phyloP scores from a whole-genome alignment of 2,888 invertebrate genomes.

The Sarcophaga subvicina region DNA sequence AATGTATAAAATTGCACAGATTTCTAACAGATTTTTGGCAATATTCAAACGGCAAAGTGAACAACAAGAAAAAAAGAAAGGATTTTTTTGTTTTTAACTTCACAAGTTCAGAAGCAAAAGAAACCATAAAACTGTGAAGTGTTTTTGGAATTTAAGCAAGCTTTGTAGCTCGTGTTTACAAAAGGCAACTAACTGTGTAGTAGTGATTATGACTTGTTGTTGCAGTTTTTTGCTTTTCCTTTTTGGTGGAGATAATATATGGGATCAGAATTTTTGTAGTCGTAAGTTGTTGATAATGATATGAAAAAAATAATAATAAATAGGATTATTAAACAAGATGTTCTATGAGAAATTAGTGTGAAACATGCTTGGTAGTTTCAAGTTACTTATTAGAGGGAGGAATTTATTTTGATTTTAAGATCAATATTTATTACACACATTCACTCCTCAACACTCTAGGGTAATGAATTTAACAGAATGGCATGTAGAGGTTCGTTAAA shows the following conservation, averaged over 20 bases:
- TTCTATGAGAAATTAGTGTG: too few species aligned
- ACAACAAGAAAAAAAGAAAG: not conserved
- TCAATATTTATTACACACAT: too few species aligned
- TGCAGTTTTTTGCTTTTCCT: not conserved
- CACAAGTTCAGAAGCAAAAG: not conserved
- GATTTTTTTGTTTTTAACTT: not conserved
- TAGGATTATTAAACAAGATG: too few species aligned
- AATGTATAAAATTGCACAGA: not conserved
- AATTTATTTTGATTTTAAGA: too few species aligned
- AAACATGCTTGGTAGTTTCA: too few species aligned
- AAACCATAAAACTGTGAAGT: not conserved
- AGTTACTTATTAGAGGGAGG: too few species aligned
- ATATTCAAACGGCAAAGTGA: not conserved
- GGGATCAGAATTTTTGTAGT: not conserved
- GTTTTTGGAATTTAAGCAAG: not conserved
- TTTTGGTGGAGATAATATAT: not conserved
- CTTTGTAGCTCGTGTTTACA: not conserved
- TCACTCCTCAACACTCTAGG: too few species aligned
- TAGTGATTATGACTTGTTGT: not conserved
- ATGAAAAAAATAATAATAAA: too few species aligned
- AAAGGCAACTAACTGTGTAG: not conserved
- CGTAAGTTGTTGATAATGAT: too few species aligned
- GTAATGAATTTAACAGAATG: too few species aligned
- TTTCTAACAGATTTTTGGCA: not conserved
- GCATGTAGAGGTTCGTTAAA: too few species aligned